Evolutionary conservation across 1,140 invertebrate genomes (phyloP).

Genomic region (Platyscapa corneri): DNA sequence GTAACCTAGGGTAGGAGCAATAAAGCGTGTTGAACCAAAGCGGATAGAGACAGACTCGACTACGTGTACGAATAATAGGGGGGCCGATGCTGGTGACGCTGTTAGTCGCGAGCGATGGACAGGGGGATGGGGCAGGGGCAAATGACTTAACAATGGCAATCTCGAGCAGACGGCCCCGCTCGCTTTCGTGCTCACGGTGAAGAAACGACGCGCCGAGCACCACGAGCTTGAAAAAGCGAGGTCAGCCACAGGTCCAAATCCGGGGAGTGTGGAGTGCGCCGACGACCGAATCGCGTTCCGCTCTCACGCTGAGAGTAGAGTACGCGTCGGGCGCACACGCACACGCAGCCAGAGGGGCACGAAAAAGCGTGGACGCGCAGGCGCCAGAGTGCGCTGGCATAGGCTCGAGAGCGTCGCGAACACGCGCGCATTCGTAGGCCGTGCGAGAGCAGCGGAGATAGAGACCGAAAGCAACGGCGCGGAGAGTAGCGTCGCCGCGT

Average conservation of each 20-base stretch:
- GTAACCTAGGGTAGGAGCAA: too few species aligned
- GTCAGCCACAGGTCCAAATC: constrained; percentile 12
- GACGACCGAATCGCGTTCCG: neutral
- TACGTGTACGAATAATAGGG: neutral
- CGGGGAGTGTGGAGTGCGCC: too few species aligned
- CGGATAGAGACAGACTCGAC: neutral
- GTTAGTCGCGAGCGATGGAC: neutral
- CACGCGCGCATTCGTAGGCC: neutral
- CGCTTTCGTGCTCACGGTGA: neutral
- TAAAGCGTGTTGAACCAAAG: neutral
- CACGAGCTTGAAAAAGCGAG: neutral
- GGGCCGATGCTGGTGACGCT: too few species aligned
- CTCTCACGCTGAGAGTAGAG: neutral
- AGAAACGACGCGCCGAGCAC: too few species aligned
- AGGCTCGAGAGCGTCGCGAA: neutral
- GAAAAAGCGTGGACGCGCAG: neutral
- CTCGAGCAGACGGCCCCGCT: neutral
- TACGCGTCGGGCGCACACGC: neutral
- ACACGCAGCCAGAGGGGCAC: neutral
- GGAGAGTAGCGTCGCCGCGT: constrained; percentile 48
- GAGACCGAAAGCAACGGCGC: neutral
- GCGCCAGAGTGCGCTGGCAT: neutral
- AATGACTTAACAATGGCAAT: neutral
- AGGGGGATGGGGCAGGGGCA: neutral
- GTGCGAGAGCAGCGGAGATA: neutral